Percentiles rank a stretch among this genome's conserved stretches.
Conservation (phyloP, 2,797 vertebrate species). For the Bradypodion pumilum region DNA sequence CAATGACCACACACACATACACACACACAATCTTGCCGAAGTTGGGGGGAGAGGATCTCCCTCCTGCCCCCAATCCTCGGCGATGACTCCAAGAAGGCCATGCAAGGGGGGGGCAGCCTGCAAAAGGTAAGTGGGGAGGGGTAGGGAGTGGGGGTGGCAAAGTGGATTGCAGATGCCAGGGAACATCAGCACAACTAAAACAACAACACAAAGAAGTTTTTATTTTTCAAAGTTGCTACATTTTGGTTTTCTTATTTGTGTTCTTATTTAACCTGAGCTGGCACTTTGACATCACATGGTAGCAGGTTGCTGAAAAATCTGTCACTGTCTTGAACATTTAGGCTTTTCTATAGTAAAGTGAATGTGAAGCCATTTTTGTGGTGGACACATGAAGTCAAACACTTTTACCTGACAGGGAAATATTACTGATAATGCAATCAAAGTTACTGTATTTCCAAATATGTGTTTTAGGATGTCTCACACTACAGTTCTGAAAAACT, state of each 20-base stretch:
- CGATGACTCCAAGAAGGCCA: no score
- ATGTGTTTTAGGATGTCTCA: background rate
- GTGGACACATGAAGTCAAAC: background rate
- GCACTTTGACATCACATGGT: background rate
- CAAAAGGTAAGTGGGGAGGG: no score
- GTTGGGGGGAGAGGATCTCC: no score
- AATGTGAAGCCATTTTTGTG: background rate
- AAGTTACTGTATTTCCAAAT: background rate
- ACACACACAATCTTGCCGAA: no score
- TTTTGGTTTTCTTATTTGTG: background rate
- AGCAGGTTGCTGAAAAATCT: background rate
- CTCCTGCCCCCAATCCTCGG: no score
- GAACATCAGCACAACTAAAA: background rate
- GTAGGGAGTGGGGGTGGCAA: no score
- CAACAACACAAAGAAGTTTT: background rate
- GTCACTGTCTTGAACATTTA: background rate
- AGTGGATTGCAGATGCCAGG: background rate
- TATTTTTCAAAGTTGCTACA: background rate
- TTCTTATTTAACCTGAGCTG: background rate
- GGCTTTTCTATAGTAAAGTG: background rate
- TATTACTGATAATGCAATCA: background rate
- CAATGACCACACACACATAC: no score
- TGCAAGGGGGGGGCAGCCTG: no score
- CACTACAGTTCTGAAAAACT: background rate
- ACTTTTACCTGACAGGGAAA: background rate